Evolutionary conservation across 2,888 invertebrate genomes (phyloP), one percentile per base, ranked within the genome.

Genomic region (Acanthosepion esculentum): DNA sequence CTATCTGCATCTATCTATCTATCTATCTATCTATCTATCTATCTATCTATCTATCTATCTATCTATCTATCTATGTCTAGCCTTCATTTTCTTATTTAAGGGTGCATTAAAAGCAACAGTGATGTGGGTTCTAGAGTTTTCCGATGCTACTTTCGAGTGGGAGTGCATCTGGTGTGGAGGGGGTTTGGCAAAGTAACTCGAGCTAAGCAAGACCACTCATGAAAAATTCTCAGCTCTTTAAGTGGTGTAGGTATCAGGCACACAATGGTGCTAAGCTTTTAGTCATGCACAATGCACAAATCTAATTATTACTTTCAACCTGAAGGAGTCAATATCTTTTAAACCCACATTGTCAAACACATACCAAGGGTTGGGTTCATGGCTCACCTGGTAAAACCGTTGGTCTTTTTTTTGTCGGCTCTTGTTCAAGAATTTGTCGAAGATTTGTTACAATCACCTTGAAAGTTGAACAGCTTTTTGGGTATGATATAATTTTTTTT

Each of bases 231-330:
- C 18, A 15, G 18, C 78, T 78, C 78, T 78, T 78, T n/a, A 78
- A 78, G 78, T 78, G 78, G n/a, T n/a, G n/a, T 78, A n/a, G n/a
- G 15, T 78, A 78, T 78, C 78, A n/a, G 33, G n/a, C 78, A 12
- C n/a, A 78, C 78, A 78, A 78, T 78, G 78, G 78, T 23, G 33
- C 78, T 78, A n/a, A 33, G 78, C 78, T 78, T 78, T 78, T 78
- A 78, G 78, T 78, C 78, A 78, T 78, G 78, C 78, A 78, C 78
- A 33, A 33, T 78, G 78, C n/a, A 78, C 78, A 78, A 78, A 78
- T 78, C 78, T 78, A 78, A 78, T 78, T 78, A 33, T 78, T 78
- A 78, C 78, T 78, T 78, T 33, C 78, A 78, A 78, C 78, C n/a
- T 33, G 78, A 78, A n/a, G n/a, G 78, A 78, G 78, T 33, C 78